Evolutionary conservation across 2,113 vertebrate species (phyloP).

Genomic region (Pituophis catenifer): DNA sequence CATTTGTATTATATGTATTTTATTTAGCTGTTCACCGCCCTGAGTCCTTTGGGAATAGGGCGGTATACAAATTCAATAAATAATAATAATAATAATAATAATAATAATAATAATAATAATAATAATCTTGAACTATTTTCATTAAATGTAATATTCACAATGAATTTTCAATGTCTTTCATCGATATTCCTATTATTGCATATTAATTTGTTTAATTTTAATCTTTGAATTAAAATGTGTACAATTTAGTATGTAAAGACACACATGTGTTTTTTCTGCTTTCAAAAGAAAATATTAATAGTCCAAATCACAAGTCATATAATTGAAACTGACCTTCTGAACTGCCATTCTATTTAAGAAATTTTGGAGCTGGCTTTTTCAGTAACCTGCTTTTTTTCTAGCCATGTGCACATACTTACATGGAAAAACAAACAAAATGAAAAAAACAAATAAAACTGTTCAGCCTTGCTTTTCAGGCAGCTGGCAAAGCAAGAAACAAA

Average conservation of each 20-base stretch:
- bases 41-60: no score
- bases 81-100: no score
- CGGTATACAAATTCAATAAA: no score
- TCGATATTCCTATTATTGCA: neutral
- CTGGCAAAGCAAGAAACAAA: neutral
- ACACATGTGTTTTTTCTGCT: neutral
- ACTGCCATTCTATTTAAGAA: neutral
- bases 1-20: no score
- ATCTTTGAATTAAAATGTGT: neutral
- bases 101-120: no score
- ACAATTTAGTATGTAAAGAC: neutral
- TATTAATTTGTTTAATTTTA: neutral
- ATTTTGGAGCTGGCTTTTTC: neutral
- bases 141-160: neutral
- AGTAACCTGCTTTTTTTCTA: neutral
- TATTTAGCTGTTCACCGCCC: no score
- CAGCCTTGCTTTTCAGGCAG: neutral
- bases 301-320: neutral
- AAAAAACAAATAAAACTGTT: neutral
- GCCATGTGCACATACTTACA: neutral
- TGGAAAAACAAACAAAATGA: neutral
- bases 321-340: neutral
- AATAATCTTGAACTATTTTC: neutral
- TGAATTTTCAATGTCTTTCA: neutral
- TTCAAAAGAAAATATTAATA: neutral